A percentile compares a stretch with the other conserved stretches of the same genome.
phyloP scores from a whole-genome alignment of 2,113 vertebrate species.

The Lichenostomus cassidix region DNA sequence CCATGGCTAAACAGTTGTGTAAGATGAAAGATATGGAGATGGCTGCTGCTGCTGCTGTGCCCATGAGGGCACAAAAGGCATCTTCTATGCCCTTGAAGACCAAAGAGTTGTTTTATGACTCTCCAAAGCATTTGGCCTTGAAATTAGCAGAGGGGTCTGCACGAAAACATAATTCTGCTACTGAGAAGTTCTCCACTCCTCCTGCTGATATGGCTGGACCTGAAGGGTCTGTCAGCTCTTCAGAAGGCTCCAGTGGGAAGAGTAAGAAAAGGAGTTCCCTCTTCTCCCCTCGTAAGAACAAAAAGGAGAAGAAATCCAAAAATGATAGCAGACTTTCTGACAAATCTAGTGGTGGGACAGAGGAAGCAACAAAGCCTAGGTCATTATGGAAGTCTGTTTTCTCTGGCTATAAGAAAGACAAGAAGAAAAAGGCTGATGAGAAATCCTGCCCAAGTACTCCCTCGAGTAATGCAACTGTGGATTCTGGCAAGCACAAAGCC shows the following conservation, averaged over 20 bases:
- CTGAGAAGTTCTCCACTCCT: conserved; percentile 79
- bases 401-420: conserved; percentile 96
- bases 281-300: conserved; percentile 94
- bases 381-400: conserved; percentile 96
- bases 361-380: conserved; percentile 87
- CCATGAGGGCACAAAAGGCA: conserved; percentile 62
- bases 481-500: conserved; percentile 82
- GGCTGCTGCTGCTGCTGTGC: conserved; percentile 28
- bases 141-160: conserved; percentile 74
- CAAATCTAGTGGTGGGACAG: conserved; percentile 64
- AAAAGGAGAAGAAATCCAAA: conserved; percentile 95
- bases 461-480: conserved; percentile 87
- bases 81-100: conserved; percentile 68
- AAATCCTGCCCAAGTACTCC: conserved; percentile 90
- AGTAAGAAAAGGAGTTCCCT: conserved; percentile 93
- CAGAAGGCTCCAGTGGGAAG: conserved; percentile 87
- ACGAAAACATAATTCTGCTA: conserved; percentile 73
- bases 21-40: conserved; percentile 90
- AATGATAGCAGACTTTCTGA: conserved; percentile 79
- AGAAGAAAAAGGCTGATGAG: conserved; percentile 89
- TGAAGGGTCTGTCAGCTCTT: conserved; percentile 91
- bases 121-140: conserved; percentile 69
- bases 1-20: conserved; percentile 90
- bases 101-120: conserved; percentile 53
- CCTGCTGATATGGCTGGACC: conserved; percentile 68